phyloP scores from a whole-genome alignment of 1,140 invertebrate species.

The Nephila pilipes region DNA sequence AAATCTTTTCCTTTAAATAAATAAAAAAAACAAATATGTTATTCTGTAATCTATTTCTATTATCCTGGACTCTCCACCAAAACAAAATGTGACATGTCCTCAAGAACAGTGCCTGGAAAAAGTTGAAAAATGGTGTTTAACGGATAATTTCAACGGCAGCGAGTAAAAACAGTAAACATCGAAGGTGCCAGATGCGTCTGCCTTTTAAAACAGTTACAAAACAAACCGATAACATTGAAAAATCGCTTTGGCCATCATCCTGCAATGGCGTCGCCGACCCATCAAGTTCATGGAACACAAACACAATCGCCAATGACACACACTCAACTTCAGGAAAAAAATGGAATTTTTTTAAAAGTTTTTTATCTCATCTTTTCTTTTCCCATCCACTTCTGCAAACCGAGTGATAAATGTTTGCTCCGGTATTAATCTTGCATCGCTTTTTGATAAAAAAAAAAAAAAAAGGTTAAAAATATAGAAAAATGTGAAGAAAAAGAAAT shows the following conservation, averaged over 20 bases:
- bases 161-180: neutral
- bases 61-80: neutral
- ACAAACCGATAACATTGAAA: constrained; percentile 52
- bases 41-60: neutral
- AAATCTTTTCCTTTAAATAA: neutral
- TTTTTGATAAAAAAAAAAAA: constrained; percentile 12
- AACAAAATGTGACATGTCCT: neutral
- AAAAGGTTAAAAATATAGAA: neutral
- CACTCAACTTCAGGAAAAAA: neutral
- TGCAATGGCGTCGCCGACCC: constrained; percentile 10
- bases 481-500: neutral
- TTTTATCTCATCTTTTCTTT: neutral
- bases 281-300: constrained; percentile 14
- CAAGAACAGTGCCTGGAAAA: neutral
- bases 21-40: neutral
- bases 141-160: neutral
- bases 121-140: constrained; percentile 2
- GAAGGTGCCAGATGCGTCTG: constrained; percentile 27
- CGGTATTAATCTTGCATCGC: constrained; percentile 39
- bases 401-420: constrained; percentile 43
- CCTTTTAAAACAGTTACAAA: constrained; percentile 44
- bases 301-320: constrained; percentile 46
- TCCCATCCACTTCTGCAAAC: neutral
- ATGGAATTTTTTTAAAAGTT: neutral
- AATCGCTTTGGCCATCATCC: neutral